Evolutionary conservation across 2,113 vertebrate genomes (phyloP).

Genomic region (Lamprologus speciosus): DNA sequence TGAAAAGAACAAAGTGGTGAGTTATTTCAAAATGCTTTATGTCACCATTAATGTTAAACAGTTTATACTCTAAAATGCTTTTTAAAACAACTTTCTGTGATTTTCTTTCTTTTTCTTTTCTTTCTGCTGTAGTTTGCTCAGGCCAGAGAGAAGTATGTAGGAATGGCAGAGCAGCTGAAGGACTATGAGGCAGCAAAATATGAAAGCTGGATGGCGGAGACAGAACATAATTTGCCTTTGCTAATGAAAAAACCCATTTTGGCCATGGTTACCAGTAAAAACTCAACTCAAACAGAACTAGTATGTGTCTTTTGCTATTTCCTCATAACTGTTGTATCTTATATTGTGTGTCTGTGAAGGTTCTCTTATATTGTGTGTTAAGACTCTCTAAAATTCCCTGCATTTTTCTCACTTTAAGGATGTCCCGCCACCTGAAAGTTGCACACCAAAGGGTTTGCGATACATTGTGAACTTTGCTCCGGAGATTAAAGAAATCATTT

Average conservation of each 20-base stretch:
- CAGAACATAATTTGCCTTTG: slow-evolving; percentile 58
- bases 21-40: neutral
- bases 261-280: neutral
- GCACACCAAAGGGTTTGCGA: neutral
- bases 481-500: slow-evolving; percentile 76
- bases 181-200: slow-evolving; percentile 77
- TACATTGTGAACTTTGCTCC: slow-evolving; percentile 81
- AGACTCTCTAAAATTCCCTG: neutral
- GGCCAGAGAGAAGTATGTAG: slow-evolving; percentile 77
- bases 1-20: slow-evolving; percentile 71
- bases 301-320: slow-evolving; percentile 22
- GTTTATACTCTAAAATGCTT: neutral
- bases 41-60: neutral
- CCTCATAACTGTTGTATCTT: neutral
- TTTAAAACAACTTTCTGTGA: neutral
- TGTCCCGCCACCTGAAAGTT: neutral
- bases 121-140: slow-evolving; percentile 38
- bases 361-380: neutral
- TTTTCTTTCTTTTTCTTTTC: neutral
- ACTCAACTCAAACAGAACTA: neutral
- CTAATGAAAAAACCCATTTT: slow-evolving; percentile 79
- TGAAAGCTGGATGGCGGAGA: slow-evolving; percentile 64
- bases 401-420: neutral
- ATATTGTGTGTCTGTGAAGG: neutral
- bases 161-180: slow-evolving; percentile 71